Evolutionary conservation across 2,888 invertebrate species (phyloP).

Genomic region (Drosophila subquinaria): DNA sequence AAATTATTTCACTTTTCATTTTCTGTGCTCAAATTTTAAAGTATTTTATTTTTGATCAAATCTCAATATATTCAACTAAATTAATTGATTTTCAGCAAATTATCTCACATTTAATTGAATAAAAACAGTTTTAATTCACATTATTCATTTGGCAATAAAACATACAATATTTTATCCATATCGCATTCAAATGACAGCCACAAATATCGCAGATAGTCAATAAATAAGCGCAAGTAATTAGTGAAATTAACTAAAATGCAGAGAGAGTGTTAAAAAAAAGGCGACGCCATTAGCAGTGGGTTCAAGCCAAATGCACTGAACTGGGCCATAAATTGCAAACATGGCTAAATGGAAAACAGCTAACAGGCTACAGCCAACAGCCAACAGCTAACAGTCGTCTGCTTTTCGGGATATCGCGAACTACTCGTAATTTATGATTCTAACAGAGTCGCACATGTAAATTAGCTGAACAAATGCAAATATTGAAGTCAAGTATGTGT

Average conservation of each 20-base stretch:
- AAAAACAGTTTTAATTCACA: constrained; percentile 13
- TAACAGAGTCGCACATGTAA: constrained; percentile 74
- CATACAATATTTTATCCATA: not conserved
- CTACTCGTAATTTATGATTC: constrained; percentile 64
- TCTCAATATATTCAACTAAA: not conserved
- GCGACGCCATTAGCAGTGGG: constrained; percentile 45
- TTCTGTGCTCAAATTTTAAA: not conserved
- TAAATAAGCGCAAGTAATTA: constrained; percentile 71
- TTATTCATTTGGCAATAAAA: constrained; percentile 5
- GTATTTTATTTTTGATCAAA: not conserved
- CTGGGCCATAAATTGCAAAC: constrained; percentile 61
- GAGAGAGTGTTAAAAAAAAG: not conserved
- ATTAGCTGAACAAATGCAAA: constrained; percentile 65
- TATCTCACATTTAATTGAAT: constrained; percentile 18
- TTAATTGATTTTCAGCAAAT: not conserved
- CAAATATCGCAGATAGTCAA: constrained; percentile 47
- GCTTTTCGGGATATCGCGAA: constrained; percentile 25
- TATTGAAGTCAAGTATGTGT: constrained; percentile 26
- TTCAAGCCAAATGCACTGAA: constrained; percentile 54
- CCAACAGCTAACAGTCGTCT: constrained; percentile 23
- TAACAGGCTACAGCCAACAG: not conserved
- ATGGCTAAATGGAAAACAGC: constrained; percentile 37
- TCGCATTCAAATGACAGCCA: constrained; percentile 17
- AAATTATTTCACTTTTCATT: not conserved
- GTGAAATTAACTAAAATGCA: constrained; percentile 58